Evolutionary conservation across 2,113 vertebrate genomes (phyloP).

Genomic region (Ginglymostoma cirratum): DNA sequence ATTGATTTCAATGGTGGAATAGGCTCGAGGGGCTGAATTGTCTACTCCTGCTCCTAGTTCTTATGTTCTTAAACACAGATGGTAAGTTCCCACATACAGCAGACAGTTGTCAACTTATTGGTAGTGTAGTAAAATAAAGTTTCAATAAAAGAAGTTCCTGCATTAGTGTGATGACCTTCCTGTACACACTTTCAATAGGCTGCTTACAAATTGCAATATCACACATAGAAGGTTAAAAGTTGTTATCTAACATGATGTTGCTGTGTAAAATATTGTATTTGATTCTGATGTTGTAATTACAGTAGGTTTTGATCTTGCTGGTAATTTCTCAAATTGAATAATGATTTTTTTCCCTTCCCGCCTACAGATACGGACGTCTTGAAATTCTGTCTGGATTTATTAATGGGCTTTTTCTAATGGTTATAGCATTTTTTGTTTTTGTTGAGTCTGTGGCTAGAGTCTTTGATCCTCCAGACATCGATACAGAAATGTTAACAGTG

Average conservation of each 20-base stretch:
- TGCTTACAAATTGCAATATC: not conserved
- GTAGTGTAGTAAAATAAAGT: not conserved
- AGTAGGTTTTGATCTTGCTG: not conserved
- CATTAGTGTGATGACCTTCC: not conserved
- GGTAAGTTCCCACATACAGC: not conserved
- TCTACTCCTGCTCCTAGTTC: no score
- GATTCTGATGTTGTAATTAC: not conserved
- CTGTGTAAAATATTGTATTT: not conserved
- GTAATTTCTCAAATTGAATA: conserved; percentile 22
- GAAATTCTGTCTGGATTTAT: conserved; percentile 98
- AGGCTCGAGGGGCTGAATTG: no score
- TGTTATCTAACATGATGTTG: not conserved
- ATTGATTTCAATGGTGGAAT: no score
- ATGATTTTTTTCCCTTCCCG: conserved; percentile 40
- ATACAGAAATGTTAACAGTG: conserved; percentile 96
- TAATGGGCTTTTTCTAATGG: conserved; percentile 94
- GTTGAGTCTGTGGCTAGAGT: conserved; percentile 82
- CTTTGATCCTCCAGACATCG: conserved; percentile 90
- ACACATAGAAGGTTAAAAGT: not conserved
- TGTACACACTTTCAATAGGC: not conserved
- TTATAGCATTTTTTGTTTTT: conserved; percentile 97
- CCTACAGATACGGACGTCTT: conserved; percentile 82
- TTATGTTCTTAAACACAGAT: not conserved
- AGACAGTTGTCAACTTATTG: not conserved
- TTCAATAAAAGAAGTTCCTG: not conserved